Evolutionary conservation across 2,888 invertebrate genomes (phyloP), one percentile per base, ranked within the genome.

Genomic region (Colostygia pectinataria): DNA sequence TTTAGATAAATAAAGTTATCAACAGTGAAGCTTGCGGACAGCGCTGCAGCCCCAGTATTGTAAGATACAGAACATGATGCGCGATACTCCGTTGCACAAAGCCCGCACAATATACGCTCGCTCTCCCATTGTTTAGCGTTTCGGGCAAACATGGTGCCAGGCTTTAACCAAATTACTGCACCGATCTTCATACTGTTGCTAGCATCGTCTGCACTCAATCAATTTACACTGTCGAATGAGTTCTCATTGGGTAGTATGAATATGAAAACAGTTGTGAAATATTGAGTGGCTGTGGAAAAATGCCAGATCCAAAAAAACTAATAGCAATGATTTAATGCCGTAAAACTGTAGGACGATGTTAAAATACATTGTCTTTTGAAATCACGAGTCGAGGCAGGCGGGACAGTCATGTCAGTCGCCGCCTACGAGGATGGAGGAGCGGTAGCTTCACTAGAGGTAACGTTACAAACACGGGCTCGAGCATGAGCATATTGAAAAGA

Each of bases 71-170:
- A 64, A 74, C 65, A 66, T 70, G 62, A 65, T 65, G 66, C 61
- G 68, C 69, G 72, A 78, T 83, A 78, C 73, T 71, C 66, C 65
- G 67, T 66, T 69, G 76, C 77, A 84, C 80, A 85, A 85, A 81
- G 81, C 78, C 77, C 68, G 77, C 74, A 85, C 84, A 83, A 79
- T 83, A n/a, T n/a, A n/a, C n/a, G 76, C 74, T 71, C 65, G 67
- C 66, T 66, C 63, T 68, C 61, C 78, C 66, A 83, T 88, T 87
- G 85, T 87, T 77, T 76, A 76, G 68, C 71, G 71, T 78, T 77
- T 83, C 74, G 70, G 71, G 68, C 73, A 75, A 75, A 81, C 75
- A 76, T 69, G 66, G 68, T 70, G 75, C 65, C 66, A 59, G 59
- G 70, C 66, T 77, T 72, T 72, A 77, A 74, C 74, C 70, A 74